These are phyloP conservation scores for Sycobia sp. DNA, from an alignment of 1,140 invertebrate genomes.

Conservation along the genomic window DNA sequence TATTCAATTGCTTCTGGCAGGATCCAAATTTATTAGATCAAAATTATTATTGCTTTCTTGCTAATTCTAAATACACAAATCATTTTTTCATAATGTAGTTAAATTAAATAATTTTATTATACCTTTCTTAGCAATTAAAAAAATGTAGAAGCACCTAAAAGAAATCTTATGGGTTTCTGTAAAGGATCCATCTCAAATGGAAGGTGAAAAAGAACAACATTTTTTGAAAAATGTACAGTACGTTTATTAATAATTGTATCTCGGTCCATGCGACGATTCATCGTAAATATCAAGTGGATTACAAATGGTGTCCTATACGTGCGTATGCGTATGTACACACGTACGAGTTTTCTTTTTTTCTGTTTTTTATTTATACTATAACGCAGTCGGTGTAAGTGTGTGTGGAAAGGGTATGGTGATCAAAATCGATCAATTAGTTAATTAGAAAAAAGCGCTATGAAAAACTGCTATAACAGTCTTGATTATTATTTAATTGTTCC, in stretches of 20 bases:
- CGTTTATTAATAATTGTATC: constrained; percentile 53
- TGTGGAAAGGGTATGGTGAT: constrained; percentile 37
- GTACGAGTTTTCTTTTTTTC: constrained; percentile 22
- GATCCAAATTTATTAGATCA: too few species aligned
- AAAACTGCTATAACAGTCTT: constrained; percentile 39
- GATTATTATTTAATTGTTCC: constrained; percentile 26
- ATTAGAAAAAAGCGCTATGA: constrained; percentile 39
- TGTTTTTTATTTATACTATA: constrained; percentile 31
- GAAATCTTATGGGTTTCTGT: too few species aligned
- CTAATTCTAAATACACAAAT: too few species aligned
- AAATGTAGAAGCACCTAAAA: too few species aligned
- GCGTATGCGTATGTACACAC: constrained; percentile 15
- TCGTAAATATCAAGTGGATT: constrained; percentile 55
- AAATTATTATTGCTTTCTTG: too few species aligned
- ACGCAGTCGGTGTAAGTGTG: constrained; percentile 35
- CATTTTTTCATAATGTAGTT: too few species aligned
- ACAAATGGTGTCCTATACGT: constrained; percentile 42
- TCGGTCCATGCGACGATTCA: constrained; percentile 48
- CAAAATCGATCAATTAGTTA: constrained; percentile 20
- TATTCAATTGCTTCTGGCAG: too few species aligned
- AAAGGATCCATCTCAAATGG: too few species aligned
- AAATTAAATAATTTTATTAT: too few species aligned
- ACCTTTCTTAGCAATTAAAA: too few species aligned
- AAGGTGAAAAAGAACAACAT: too few species aligned
- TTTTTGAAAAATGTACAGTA: constrained; percentile 55